Evolutionary conservation across 2,113 vertebrate genomes (phyloP).

Genomic region (Leptosomus discolor): DNA sequence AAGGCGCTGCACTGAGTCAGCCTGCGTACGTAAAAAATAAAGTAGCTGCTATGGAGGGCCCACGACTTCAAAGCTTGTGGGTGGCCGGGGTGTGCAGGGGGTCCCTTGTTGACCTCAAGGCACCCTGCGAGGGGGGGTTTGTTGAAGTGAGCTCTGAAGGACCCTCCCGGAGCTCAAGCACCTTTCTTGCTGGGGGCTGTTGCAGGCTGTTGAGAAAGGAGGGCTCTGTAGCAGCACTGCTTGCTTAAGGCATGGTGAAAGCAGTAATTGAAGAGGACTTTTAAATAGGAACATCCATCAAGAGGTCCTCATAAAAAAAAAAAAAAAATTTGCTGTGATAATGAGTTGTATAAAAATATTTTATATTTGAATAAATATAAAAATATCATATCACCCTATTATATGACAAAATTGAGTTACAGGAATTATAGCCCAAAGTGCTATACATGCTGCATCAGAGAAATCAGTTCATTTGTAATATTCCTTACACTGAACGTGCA

Average conservation of each 20-base stretch:
- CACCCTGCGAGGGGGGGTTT: not conserved
- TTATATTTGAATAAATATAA: too few species aligned
- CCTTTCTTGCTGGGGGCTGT: not conserved
- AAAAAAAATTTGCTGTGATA: not conserved
- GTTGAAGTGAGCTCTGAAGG: not conserved
- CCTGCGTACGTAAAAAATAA: not conserved
- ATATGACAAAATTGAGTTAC: not conserved
- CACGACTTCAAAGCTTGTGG: not conserved
- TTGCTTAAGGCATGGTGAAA: not conserved
- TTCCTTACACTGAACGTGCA: not conserved
- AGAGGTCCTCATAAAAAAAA: not conserved
- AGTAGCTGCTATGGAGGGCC: not conserved
- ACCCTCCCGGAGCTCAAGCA: not conserved
- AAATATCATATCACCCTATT: not conserved
- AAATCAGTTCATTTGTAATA: not conserved
- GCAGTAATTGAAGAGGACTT: not conserved
- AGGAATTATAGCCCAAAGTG: not conserved
- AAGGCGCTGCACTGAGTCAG: not conserved
- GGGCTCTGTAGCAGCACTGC: not conserved
- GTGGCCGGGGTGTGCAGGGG: fast-evolving
- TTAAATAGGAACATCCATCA: not conserved
- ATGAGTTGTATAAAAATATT: not conserved
- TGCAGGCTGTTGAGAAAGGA: not conserved
- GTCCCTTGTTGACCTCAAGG: not conserved
- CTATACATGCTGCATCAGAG: not conserved